These are phyloP conservation scores for Grallaria varia DNA, from an alignment of 2,113 vertebrate genomes.

Conservation along the genomic window DNA sequence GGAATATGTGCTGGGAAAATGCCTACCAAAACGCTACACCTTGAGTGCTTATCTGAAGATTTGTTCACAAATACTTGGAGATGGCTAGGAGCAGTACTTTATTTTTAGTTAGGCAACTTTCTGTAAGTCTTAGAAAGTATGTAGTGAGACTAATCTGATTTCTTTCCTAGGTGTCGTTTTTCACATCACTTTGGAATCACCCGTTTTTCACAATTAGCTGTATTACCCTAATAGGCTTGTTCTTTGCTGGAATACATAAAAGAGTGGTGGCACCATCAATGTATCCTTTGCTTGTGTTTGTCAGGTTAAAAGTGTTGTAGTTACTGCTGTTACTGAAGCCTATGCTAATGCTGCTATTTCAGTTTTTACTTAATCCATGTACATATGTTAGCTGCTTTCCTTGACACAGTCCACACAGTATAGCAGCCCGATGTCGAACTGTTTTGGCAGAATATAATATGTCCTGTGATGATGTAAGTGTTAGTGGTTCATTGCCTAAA, in stretches of 20 bases:
- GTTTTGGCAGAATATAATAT: slow-evolving; percentile 99
- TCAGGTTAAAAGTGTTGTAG: neutral
- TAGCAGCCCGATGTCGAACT: slow-evolving; percentile 95
- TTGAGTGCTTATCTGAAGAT: neutral
- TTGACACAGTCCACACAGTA: slow-evolving; percentile 81
- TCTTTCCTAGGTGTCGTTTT: slow-evolving; percentile 89
- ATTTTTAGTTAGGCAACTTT: neutral
- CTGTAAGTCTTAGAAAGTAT: neutral
- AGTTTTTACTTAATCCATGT: neutral
- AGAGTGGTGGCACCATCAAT: slow-evolving; percentile 97
- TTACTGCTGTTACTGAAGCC: neutral
- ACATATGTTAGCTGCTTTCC: slow-evolving; percentile 50
- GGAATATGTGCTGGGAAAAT: neutral
- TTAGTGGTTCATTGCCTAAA: neutral
- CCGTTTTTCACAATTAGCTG: slow-evolving; percentile 99
- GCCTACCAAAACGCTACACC: neutral
- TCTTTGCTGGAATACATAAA: slow-evolving; percentile 99
- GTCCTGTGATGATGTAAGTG: slow-evolving; percentile 98
- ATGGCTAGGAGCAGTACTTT: neutral
- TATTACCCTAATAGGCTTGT: slow-evolving; percentile 94
- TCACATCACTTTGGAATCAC: slow-evolving; percentile 98
- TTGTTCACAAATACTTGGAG: neutral
- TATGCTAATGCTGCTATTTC: neutral
- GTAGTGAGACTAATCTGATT: neutral
- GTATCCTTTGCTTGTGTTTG: slow-evolving; percentile 85